A percentile compares a stretch with the other conserved stretches of the same genome.
Conservation (phyloP, 1,140 invertebrate species). For the Andricus grossulariae region DNA sequence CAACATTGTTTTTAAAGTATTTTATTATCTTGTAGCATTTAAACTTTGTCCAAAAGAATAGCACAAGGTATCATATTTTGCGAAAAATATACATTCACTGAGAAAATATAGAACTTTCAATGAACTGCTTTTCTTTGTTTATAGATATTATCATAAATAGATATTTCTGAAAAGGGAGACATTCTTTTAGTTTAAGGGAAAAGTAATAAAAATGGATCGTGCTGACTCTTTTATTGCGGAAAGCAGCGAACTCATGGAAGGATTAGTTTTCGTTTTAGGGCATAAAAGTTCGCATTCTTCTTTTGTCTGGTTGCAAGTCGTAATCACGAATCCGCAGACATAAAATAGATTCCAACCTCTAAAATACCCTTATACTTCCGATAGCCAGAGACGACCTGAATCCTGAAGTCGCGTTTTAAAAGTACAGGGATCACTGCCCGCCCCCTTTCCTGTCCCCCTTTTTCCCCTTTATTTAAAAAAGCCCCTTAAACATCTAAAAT, state of each 20-base stretch:
- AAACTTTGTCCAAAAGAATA: background rate
- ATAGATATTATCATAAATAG: too few species aligned
- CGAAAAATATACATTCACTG: too few species aligned
- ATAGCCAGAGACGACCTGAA: slow-evolving; percentile 18
- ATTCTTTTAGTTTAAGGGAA: background rate
- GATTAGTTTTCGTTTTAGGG: slow-evolving; percentile 57
- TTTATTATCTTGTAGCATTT: slow-evolving; percentile 9
- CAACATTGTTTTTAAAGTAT: slow-evolving; percentile 17
- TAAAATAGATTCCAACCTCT: slow-evolving; percentile 67
- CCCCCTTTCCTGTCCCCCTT: too few species aligned
- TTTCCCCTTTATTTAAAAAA: too few species aligned
- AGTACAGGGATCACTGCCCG: too few species aligned
- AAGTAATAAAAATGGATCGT: slow-evolving; percentile 19
- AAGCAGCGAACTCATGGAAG: slow-evolving; percentile 14
- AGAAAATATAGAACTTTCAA: too few species aligned
- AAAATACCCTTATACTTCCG: slow-evolving; percentile 56
- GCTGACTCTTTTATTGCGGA: slow-evolving; percentile 22
- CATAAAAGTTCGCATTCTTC: slow-evolving; percentile 51
- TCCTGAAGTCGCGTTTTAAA: too few species aligned
- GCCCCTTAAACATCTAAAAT: too few species aligned
- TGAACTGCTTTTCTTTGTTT: too few species aligned
- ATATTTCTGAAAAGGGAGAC: too few species aligned
- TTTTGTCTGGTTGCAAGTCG: slow-evolving; percentile 52
- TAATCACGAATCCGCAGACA: slow-evolving; percentile 60
- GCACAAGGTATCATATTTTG: too few species aligned